Evolutionary conservation across 1,140 invertebrate species (phyloP).

Genomic region (Drosophila persimilis): DNA sequence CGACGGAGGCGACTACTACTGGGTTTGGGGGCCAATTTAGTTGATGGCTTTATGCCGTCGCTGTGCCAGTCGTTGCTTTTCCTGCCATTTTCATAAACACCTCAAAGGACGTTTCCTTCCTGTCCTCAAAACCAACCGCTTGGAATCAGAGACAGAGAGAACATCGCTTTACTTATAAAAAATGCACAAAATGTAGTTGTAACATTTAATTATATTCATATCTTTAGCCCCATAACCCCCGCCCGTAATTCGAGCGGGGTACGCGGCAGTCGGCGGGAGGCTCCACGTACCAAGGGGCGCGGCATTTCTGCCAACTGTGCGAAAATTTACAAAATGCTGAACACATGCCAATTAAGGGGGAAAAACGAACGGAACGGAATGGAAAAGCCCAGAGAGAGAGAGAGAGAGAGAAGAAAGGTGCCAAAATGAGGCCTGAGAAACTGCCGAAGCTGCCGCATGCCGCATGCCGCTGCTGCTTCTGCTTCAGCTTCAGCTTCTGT

Average conservation of each 20-base stretch:
- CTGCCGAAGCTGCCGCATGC: conserved; percentile 28
- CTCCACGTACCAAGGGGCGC: conserved; percentile 28
- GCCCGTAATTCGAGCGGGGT: conserved; percentile 66
- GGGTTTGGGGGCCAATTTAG: conserved; percentile 57
- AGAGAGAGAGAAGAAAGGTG: conserved; percentile 61
- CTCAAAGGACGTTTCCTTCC: conserved; percentile 35
- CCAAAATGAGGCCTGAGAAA: conserved; percentile 75
- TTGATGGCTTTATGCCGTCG: conserved; percentile 64
- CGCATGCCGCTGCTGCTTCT: no score
- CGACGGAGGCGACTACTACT: conserved; percentile 16
- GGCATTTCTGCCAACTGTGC: conserved; percentile 69
- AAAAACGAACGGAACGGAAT: conserved; percentile 7
- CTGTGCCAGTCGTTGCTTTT: not conserved
- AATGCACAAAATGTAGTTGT: conserved; percentile 78
- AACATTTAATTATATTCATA: conserved; percentile 81
- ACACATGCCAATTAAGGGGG: conserved; percentile 77
- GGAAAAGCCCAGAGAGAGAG: conserved; percentile 4
- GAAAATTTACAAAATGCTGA: conserved; percentile 79
- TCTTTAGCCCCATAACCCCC: conserved; percentile 67
- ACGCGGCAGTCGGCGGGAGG: conserved; percentile 22
- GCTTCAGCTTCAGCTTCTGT: no score
- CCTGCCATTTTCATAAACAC: conserved; percentile 53
- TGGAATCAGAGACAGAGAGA: conserved; percentile 16
- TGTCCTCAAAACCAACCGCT: not conserved
- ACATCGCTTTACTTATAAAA: conserved; percentile 58